Evolutionary conservation across 2,113 vertebrate species (phyloP), one percentile per base, ranked within the genome.

Genomic region (Dendropsophus ebraccatus): DNA sequence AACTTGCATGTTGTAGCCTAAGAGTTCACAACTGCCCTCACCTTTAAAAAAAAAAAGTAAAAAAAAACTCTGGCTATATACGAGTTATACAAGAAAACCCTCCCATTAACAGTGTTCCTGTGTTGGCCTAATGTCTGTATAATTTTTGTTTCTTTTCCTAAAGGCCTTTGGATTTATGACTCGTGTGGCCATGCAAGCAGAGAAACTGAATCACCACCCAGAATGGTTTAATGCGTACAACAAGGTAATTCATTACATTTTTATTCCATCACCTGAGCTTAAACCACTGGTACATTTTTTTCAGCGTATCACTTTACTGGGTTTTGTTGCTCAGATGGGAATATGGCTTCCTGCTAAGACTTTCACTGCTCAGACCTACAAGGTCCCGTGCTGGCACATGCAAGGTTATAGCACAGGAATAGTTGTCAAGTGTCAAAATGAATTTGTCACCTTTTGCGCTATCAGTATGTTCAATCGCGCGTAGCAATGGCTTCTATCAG

Each of bases 161-260:
- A 87, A 99, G 97, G 98, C 97, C 1, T 99, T 99, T 73, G 97
- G 98, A 89, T 99, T 99, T 91, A 99, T 99, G 97, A 97, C 97
- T 0, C 95, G 97, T 2, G 96, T 99, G 80, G 98, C 98, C 89
- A 91, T 99, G 12, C 97, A 98, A 90, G 97, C 98, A 49, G 97
- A 99, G 94, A 99, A 97, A 95, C 97, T 99, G 96, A 96, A 99
- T 93, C 98, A 99, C 90, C 98, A 99, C 91, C 98, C 98, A 0
- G 98, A 99, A 87, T 99, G 98, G 98, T 98, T 97, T 91, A 99
- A 99, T 75, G 95, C 97, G 84, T 99, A 98, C 93, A 98, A 95
- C 91, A 99, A 99, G 97, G 98, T 99, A 96, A 94, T 0, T 0
- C 79, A 52, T n/a, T 69, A 79, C 35, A 74, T 86, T 83, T 45